A percentile compares a stretch with the other conserved stretches of the same genome.
Conservation (phyloP, 1,140 invertebrate genomes). For the Platyura marginata region DNA sequence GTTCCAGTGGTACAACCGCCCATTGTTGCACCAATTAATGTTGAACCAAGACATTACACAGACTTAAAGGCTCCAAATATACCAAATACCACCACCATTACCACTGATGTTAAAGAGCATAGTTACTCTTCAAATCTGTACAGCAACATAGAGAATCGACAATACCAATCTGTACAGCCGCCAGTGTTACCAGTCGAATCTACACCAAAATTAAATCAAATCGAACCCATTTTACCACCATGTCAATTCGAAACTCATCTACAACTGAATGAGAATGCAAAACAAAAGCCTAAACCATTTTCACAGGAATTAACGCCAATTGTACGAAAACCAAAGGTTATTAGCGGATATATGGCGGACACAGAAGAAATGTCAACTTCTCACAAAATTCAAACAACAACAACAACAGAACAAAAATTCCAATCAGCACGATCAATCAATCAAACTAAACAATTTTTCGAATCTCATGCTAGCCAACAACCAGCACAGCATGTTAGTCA, state of each 20-base stretch:
- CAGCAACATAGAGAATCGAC: constrained; percentile 43
- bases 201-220: constrained; percentile 32
- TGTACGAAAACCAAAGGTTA: constrained; percentile 24
- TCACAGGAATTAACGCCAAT: constrained; percentile 1
- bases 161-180: constrained; percentile 31
- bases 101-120: not conserved
- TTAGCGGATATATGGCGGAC: constrained; percentile 51
- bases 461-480: not conserved
- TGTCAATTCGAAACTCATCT: constrained; percentile 32
- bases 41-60: not conserved
- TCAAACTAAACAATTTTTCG: constrained; percentile 17
- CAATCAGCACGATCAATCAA: constrained; percentile 19
- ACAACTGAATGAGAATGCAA: constrained; percentile 27
- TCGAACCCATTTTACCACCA: constrained; percentile 33
- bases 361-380: constrained; percentile 40
- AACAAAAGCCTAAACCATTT: constrained; percentile 23
- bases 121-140: constrained; percentile 23
- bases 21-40: not conserved
- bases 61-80: not conserved
- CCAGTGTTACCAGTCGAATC: constrained; percentile 21
- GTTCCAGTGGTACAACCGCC: not conserved
- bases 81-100: not conserved
- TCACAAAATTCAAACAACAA: not conserved
- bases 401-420: not conserved
- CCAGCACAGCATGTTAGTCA: too few species aligned